Conservation (phyloP, 2,797 vertebrate genomes). For the Hoplostethus mediterraneus region DNA sequence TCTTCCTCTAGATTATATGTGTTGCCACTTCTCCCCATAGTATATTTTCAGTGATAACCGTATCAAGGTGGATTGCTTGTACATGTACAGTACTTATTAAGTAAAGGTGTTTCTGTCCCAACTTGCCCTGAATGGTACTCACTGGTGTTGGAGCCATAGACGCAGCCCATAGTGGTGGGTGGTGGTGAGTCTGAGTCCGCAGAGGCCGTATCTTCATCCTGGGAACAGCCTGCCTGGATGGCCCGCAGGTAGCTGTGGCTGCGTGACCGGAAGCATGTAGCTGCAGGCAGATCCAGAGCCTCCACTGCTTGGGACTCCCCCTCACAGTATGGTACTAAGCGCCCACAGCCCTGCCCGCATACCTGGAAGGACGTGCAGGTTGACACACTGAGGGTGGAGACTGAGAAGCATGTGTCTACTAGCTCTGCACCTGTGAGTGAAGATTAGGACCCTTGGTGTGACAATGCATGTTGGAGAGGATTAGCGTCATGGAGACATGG, state of each 20-base stretch:
- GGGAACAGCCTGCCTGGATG: slow-evolving; percentile 98
- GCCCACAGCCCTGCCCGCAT: slow-evolving; percentile 88
- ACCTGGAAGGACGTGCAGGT: slow-evolving; percentile 85
- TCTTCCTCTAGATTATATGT: not conserved
- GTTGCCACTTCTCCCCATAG: not conserved
- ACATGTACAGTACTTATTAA: not conserved
- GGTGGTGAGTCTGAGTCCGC: slow-evolving; percentile 94
- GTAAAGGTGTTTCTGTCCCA: not conserved
- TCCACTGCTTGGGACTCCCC: slow-evolving; percentile 89
- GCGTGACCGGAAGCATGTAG: slow-evolving; percentile 96
- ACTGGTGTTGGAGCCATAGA: slow-evolving; percentile 90
- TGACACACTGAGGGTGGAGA: slow-evolving; percentile 69
- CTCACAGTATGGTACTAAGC: slow-evolving; percentile 86
- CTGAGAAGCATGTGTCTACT: slow-evolving; percentile 41
- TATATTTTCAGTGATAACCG: not conserved
- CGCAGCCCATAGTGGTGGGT: slow-evolving; percentile 86
- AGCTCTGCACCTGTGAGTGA: not conserved
- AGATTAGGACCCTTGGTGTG: slow-evolving; percentile 1
- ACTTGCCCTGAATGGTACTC: slow-evolving; percentile 79
- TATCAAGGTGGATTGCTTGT: not conserved
- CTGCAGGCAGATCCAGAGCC: slow-evolving; percentile 92
- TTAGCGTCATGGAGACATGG: not conserved
- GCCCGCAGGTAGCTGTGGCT: slow-evolving; percentile 99
- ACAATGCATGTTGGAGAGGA: not conserved
- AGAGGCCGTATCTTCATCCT: slow-evolving; percentile 95